A percentile compares a stretch with the other conserved stretches of the same genome.
phyloP scores from a whole-genome alignment of 1,140 invertebrate genomes.

The Helicoverpa zea region DNA sequence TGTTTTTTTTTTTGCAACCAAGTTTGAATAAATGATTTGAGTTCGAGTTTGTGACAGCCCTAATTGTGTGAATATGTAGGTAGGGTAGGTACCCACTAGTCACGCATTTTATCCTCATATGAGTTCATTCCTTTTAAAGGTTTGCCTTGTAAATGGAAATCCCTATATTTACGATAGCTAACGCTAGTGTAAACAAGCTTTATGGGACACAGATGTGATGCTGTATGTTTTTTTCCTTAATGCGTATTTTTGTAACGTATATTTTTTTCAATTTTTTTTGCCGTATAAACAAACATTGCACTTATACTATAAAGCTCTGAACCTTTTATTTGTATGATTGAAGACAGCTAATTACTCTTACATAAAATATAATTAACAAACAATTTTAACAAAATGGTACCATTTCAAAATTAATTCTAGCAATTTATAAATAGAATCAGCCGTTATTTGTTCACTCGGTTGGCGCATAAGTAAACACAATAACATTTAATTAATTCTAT shows the following conservation, averaged over 20 bases:
- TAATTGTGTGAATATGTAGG: slow-evolving; percentile 11
- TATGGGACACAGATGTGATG: slow-evolving; percentile 7
- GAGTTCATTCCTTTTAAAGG: slow-evolving; percentile 28
- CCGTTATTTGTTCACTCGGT: background rate
- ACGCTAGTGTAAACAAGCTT: slow-evolving; percentile 17
- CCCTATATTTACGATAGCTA: slow-evolving; percentile 23
- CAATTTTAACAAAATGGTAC: no score
- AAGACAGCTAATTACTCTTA: no score
- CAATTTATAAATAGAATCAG: background rate
- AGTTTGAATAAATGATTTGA: background rate
- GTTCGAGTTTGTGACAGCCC: background rate
- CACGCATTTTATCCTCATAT: slow-evolving; percentile 22
- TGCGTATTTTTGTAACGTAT: background rate
- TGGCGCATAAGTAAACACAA: slow-evolving; percentile 8
- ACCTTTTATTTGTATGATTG: no score
- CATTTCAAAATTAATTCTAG: no score
- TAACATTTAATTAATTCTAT: background rate
- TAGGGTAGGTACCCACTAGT: background rate
- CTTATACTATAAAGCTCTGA: no score
- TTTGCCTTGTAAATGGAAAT: slow-evolving; percentile 16
- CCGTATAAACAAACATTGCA: no score
- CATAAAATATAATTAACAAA: no score
- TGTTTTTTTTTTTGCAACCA: no score
- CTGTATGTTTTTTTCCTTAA: slow-evolving; percentile 5
- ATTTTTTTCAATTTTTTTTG: background rate